Percentiles rank a stretch among this genome's conserved stretches.
Conservation (phyloP, 2,888 invertebrate genomes). For the Tenthredo amoena region DNA sequence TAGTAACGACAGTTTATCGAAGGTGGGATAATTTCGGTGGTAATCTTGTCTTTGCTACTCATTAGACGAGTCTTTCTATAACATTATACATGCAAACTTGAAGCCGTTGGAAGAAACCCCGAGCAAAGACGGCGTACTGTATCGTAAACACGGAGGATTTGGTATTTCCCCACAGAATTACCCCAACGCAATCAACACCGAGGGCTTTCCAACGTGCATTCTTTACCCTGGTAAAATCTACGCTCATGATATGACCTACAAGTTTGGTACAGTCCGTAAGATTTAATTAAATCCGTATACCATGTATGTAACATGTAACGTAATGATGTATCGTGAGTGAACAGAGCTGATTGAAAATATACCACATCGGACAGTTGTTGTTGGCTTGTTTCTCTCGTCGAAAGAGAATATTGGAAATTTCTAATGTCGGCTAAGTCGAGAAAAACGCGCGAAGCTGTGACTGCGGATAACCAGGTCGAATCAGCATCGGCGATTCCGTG, state of each 20-base stretch:
- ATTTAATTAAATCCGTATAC: neutral
- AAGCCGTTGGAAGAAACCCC: conserved; percentile 60
- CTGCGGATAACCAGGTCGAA: neutral
- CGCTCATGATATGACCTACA: conserved; percentile 76
- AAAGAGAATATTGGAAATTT: neutral
- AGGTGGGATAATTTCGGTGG: neutral
- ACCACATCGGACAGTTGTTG: neutral
- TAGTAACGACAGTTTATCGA: neutral
- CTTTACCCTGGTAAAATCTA: conserved; percentile 77
- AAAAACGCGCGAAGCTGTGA: neutral
- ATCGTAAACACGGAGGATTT: conserved; percentile 79
- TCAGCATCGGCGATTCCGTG: conserved; percentile 55
- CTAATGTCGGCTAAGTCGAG: conserved; percentile 43
- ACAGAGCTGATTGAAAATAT: neutral
- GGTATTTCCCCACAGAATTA: conserved; percentile 82
- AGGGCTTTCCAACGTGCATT: conserved; percentile 75
- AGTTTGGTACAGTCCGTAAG: conserved; percentile 70
- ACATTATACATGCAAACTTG: neutral
- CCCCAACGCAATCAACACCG: conserved; percentile 79
- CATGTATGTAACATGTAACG: neutral
- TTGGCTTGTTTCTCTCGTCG: neutral
- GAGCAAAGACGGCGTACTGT: conserved; percentile 79
- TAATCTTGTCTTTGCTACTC: neutral
- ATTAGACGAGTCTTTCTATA: neutral
- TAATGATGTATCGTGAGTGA: neutral